Conservation (phyloP, 2,888 invertebrate genomes). For the Smittia sp. region DNA sequence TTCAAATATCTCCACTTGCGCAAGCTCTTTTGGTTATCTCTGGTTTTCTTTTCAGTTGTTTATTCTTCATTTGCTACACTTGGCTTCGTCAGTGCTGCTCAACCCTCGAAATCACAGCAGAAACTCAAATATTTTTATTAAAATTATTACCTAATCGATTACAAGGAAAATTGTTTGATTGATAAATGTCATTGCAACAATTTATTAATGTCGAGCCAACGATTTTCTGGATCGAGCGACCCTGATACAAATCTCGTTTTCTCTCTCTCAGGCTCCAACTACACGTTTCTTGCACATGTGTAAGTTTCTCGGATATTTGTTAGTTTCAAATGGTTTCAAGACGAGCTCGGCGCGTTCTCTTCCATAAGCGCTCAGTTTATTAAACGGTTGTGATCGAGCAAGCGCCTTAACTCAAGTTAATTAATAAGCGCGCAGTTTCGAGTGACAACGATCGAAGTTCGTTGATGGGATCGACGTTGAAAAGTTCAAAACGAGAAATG, state of each 20-base stretch:
- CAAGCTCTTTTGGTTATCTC: constrained; percentile 14
- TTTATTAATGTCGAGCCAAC: background rate
- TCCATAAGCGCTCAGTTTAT: constrained; percentile 27
- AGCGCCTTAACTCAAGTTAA: constrained; percentile 24
- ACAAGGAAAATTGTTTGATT: background rate
- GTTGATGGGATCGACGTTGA: background rate
- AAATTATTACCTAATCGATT: background rate
- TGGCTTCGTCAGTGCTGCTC: constrained; percentile 18
- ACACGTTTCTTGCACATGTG: constrained; percentile 37
- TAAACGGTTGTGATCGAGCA: constrained; percentile 37
- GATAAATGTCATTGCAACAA: background rate
- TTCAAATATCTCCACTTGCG: constrained; percentile 26
- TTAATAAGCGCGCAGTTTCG: background rate
- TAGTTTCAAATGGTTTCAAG: constrained; percentile 16
- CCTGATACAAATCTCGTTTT: constrained; percentile 33
- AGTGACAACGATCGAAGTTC: constrained; percentile 14
- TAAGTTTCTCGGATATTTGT: constrained; percentile 19
- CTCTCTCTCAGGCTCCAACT: constrained; percentile 28
- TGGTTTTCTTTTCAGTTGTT: background rate
- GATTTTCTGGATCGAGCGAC: background rate
- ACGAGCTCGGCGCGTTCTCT: constrained; percentile 19
- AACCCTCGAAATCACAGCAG: background rate
- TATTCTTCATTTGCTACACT: constrained; percentile 20
- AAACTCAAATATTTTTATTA: background rate
- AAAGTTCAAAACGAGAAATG: constrained; percentile 7